Percentiles rank a stretch among this genome's conserved stretches.
Conservation (phyloP, 2,113 vertebrate genomes). For the Platysteira castanea region DNA sequence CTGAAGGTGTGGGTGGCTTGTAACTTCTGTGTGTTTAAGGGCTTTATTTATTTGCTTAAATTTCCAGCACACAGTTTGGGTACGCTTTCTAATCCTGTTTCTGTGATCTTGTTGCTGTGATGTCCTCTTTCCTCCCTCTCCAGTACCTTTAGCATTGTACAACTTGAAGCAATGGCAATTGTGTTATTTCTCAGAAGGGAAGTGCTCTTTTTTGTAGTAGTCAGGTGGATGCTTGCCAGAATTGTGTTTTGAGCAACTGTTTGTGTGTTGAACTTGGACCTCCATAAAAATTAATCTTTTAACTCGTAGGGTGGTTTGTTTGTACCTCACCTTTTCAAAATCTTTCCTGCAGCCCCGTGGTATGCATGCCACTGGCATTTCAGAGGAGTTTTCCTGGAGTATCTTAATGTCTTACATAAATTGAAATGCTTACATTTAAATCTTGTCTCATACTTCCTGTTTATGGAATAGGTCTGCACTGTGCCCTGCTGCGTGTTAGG, state of each 20-base stretch:
- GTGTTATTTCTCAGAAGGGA: not conserved
- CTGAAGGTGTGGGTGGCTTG: not conserved
- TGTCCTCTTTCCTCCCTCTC: not conserved
- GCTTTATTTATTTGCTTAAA: not conserved
- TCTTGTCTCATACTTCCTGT: not conserved
- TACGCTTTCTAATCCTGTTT: not conserved
- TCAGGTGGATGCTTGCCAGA: slow-evolving; percentile 17
- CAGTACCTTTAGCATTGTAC: not conserved
- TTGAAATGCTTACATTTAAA: not conserved
- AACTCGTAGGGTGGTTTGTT: not conserved
- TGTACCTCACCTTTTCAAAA: not conserved
- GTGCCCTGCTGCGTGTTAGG: not conserved
- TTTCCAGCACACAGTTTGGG: not conserved
- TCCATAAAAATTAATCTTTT: not conserved
- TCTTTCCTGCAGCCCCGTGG: not conserved
- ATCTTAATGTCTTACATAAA: not conserved
- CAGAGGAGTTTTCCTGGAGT: not conserved
- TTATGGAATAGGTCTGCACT: not conserved
- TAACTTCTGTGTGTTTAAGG: not conserved
- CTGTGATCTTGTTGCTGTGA: not conserved
- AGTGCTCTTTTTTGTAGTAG: not conserved
- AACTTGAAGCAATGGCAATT: not conserved
- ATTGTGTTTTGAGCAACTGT: slow-evolving; percentile 24
- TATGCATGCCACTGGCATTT: not conserved
- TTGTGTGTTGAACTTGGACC: not conserved